Base-by-base conservation (phyloP, 2,113 vertebrate genomes). In the Scytalopus superciliaris region DNA sequence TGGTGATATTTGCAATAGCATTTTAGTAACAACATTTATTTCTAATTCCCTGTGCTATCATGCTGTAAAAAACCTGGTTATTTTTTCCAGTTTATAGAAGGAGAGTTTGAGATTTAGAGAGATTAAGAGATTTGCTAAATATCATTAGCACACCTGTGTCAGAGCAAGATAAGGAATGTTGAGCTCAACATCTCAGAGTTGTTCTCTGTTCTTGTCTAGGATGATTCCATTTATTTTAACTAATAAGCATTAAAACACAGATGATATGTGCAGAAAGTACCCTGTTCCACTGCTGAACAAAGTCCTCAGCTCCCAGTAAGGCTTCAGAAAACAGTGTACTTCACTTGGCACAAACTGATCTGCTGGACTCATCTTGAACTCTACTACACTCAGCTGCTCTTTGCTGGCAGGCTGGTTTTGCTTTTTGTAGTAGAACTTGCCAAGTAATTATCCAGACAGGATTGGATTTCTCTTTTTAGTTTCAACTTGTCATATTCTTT, bases 401-500 rank as follows among this genome's bases (percentile, higher is more conserved):
- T 85, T 83, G 22, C 91, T 89, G 76, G 33, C 62, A 93, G 75
- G 30, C 62, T 93, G 18, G 28, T 88, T 87, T 88, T 73, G 19
- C 44, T 72, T 95, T 82, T 92, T 80, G 33, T 52, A 81, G 63
- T 49, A 72, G 85, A 84, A 44, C 60, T 67, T 1, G 1, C 44
- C 49, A 76, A 96, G 73, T 93, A 95, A 96, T 97, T 97, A 96
- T 66, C 53, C 62, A 66, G 77, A 68, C 83, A 94, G 67, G 64
- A 52, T 81, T 97, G 69, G 70, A 55, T 83, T 97, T 82, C 70
- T 96, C 66, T 52, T 94, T 96, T 97, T 73, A 92, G 57, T 72
- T 90, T 92, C 57, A 90, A 77, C 44, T 90, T 94, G 84, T 96
- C 96, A 97, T 59, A 69, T 89, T 68, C 45, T 64, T 57, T 63